phyloP scores from a whole-genome alignment of 2,888 invertebrate genomes.

The Harpalus rubripes region DNA sequence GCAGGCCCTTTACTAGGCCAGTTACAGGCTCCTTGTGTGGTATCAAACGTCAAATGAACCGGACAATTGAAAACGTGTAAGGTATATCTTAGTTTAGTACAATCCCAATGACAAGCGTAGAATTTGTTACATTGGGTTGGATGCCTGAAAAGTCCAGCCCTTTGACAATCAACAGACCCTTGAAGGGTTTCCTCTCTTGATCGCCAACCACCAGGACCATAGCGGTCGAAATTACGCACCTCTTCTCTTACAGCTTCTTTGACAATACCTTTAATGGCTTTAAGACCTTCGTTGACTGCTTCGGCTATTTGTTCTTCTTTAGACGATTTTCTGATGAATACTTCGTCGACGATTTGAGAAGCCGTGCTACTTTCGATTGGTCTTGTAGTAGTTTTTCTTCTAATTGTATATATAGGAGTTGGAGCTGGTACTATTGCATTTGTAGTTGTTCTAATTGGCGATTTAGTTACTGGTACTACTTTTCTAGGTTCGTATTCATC shows the following conservation, averaged over 20 bases:
- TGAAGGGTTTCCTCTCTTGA: slow-evolving; percentile 81
- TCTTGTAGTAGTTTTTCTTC: slow-evolving; percentile 69
- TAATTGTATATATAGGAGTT: slow-evolving; percentile 68
- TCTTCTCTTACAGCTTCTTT: slow-evolving; percentile 76
- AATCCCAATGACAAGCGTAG: slow-evolving; percentile 90
- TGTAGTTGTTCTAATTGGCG: slow-evolving; percentile 70
- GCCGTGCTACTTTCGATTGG: slow-evolving; percentile 68
- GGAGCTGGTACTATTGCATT: slow-evolving; percentile 66
- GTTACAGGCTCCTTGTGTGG: slow-evolving; percentile 87
- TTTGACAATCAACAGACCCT: slow-evolving; percentile 82
- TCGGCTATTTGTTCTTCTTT: slow-evolving; percentile 70
- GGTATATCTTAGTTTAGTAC: slow-evolving; percentile 86
- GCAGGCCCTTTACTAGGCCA: slow-evolving; percentile 90
- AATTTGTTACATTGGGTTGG: slow-evolving; percentile 90
- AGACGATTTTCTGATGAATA: slow-evolving; percentile 67
- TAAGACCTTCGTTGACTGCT: slow-evolving; percentile 72
- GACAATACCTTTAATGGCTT: slow-evolving; percentile 73
- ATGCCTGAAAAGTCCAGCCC: slow-evolving; percentile 84
- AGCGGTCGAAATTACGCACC: slow-evolving; percentile 79
- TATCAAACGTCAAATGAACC: slow-evolving; percentile 88
- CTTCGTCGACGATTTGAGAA: slow-evolving; percentile 60
- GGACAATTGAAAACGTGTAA: slow-evolving; percentile 89
- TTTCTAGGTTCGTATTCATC: slow-evolving; percentile 72
- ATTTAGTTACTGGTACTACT: slow-evolving; percentile 72
- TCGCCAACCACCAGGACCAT: slow-evolving; percentile 82